phyloP scores from a whole-genome alignment of 2,113 vertebrate genomes.

The Gnathonemus echidnorhynchus region DNA sequence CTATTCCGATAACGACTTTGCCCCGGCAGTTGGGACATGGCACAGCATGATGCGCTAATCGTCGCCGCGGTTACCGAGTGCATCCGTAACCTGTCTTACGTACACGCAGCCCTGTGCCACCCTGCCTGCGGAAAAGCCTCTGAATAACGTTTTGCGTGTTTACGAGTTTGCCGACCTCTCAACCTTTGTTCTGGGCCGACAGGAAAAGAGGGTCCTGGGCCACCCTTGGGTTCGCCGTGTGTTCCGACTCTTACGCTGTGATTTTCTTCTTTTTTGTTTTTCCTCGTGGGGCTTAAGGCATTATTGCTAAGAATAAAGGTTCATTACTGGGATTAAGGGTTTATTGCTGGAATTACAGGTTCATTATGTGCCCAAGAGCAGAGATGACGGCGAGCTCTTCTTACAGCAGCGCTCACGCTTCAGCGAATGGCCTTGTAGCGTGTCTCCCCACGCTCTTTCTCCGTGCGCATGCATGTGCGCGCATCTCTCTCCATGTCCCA shows the following conservation, averaged over 20 bases:
- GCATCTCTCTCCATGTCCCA: not conserved
- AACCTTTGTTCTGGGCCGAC: not conserved
- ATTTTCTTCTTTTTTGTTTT: not conserved
- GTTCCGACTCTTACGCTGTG: not conserved
- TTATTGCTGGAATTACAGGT: not conserved
- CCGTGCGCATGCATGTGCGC: not conserved
- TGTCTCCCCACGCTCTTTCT: not conserved
- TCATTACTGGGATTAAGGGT: slow-evolving; percentile 1
- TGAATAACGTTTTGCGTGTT: not conserved
- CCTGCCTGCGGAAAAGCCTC: not conserved
- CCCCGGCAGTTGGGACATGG: not conserved
- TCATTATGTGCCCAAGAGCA: not conserved
- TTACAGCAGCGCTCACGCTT: not conserved
- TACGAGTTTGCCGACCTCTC: not conserved
- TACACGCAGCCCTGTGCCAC: not conserved
- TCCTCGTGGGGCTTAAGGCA: not conserved
- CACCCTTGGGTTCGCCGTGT: not conserved
- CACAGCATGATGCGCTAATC: not conserved
- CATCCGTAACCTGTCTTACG: not conserved
- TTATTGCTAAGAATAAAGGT: slow-evolving; percentile 5
- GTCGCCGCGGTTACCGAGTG: not conserved
- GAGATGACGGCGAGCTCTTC: not conserved
- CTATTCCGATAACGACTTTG: slow-evolving; percentile 8
- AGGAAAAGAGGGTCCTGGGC: not conserved
- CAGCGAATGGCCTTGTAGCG: no score